These are phyloP conservation scores for Heliconius ismenius DNA, from an alignment of 2,888 invertebrate genomes.

Conservation along the genomic window DNA sequence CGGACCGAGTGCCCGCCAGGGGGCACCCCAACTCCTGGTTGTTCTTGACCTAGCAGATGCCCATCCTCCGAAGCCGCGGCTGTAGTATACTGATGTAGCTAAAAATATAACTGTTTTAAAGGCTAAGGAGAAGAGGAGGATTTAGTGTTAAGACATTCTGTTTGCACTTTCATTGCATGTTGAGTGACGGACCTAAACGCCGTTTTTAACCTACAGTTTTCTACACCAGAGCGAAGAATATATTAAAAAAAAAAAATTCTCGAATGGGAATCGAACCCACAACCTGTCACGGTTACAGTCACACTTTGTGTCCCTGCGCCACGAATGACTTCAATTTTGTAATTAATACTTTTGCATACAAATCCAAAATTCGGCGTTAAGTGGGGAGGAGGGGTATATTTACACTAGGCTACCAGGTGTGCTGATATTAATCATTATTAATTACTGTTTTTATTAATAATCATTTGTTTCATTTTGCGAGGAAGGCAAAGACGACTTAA, in stretches of 20 bases:
- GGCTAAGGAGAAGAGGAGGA: not conserved
- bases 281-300: not conserved
- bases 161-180: not conserved
- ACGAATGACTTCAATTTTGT: too few species aligned
- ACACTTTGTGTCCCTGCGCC: not conserved
- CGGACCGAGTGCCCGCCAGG: constrained; percentile 74
- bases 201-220: too few species aligned
- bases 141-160: not conserved
- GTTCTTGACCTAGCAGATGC: constrained; percentile 64
- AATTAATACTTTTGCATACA: too few species aligned
- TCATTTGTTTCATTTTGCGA: not conserved
- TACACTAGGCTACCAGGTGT: too few species aligned
- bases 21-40: constrained; percentile 64
- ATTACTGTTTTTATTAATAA: too few species aligned
- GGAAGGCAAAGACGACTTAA: constrained; percentile 13
- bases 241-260: not conserved
- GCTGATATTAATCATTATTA: too few species aligned
- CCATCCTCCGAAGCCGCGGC: constrained; percentile 77
- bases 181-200: not conserved
- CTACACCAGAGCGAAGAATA: too few species aligned
- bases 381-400: too few species aligned
- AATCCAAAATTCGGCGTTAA: too few species aligned
- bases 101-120: constrained; percentile 14
- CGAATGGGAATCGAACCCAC: not conserved
- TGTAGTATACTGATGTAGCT: constrained; percentile 77